Evolutionary conservation across 2,113 vertebrate species (phyloP).

Genomic region (Argyrosomus japonicus): DNA sequence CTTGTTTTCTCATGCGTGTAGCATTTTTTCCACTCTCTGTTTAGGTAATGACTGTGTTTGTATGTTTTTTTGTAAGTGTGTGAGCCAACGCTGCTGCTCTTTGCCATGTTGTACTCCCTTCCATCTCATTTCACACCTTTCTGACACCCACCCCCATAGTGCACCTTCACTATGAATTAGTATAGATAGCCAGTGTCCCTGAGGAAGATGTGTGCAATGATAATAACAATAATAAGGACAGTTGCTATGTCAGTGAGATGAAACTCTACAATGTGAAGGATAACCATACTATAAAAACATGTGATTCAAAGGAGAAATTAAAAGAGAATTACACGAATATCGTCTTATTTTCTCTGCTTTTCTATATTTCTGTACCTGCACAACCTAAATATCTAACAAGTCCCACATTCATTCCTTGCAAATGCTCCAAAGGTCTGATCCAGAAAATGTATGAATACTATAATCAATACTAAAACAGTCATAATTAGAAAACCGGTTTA

Average conservation of each 20-base stretch:
- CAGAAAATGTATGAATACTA: background rate
- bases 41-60: background rate
- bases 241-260: background rate
- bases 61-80: background rate
- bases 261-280: background rate
- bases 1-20: slow-evolving; percentile 23
- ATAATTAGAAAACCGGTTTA: background rate
- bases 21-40: background rate
- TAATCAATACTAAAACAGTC: background rate
- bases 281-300: background rate
- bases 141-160: slow-evolving; percentile 40
- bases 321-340: background rate
- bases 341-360: background rate
- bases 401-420: background rate
- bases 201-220: slow-evolving; percentile 19
- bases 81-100: slow-evolving; percentile 8
- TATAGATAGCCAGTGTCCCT: slow-evolving; percentile 28
- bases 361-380: background rate
- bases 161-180: slow-evolving; percentile 39
- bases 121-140: slow-evolving; percentile 60
- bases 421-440: background rate
- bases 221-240: slow-evolving; percentile 12
- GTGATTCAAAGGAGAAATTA: background rate
- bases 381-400: no score
- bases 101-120: slow-evolving; percentile 9